Evolutionary conservation across 2,888 invertebrate genomes (phyloP).

Genomic region (Tachystola acroxantha): DNA sequence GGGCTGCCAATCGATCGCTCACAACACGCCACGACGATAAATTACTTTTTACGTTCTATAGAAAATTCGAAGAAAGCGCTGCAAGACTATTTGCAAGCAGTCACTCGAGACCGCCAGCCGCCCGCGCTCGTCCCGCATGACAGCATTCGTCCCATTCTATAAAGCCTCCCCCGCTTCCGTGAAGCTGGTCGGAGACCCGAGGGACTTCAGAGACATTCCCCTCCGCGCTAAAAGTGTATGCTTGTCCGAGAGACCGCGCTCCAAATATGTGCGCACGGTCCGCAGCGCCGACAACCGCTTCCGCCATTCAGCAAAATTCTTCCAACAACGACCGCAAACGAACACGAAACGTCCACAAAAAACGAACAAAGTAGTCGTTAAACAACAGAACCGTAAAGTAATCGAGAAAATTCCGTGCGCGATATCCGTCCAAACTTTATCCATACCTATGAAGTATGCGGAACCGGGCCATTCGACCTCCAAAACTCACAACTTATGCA

Average conservation of each 20-base stretch:
- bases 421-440: conserved; percentile 57
- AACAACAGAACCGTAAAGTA: conserved; percentile 50
- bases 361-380: conserved; percentile 37
- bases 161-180: background rate
- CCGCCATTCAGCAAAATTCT: conserved; percentile 39
- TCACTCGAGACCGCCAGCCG: conserved; percentile 41
- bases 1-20: conserved; percentile 57
- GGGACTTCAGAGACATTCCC: conserved; percentile 39
- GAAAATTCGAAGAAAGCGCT: conserved; percentile 42
- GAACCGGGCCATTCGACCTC: conserved; percentile 57
- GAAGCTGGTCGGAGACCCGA: conserved; percentile 39
- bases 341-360: conserved; percentile 24
- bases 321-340: conserved; percentile 26
- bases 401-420: conserved; percentile 57
- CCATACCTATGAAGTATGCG: conserved; percentile 66
- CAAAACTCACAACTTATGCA: conserved; percentile 33
- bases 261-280: conserved; percentile 48
- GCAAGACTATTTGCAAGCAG: conserved; percentile 52
- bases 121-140: conserved; percentile 28
- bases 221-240: conserved; percentile 62
- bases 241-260: conserved; percentile 52
- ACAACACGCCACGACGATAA: conserved; percentile 65
- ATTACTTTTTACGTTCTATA: conserved; percentile 67
- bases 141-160: background rate
- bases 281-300: conserved; percentile 53